Conservation (phyloP, 2,797 vertebrate species). For the Brachyalestes nurse region DNA sequence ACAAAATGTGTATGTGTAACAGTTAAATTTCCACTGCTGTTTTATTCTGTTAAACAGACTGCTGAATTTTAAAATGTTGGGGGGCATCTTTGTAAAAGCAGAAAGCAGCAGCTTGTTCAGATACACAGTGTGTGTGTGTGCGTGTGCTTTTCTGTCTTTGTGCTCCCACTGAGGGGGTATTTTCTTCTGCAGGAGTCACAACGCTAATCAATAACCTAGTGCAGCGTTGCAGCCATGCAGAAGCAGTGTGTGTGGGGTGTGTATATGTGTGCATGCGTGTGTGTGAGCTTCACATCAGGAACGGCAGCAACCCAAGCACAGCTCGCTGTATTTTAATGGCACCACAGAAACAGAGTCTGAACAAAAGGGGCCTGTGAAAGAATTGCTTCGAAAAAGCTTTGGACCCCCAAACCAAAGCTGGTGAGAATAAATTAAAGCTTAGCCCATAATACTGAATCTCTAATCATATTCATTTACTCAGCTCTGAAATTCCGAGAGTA, state of each 20-base stretch:
- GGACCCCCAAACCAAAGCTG: neutral
- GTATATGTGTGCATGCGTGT: slow-evolving; percentile 20
- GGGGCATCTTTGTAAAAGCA: slow-evolving; percentile 8
- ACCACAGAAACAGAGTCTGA: slow-evolving; percentile 25
- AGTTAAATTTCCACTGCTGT: neutral
- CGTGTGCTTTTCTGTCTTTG: slow-evolving; percentile 58
- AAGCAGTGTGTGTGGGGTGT: slow-evolving; percentile 23
- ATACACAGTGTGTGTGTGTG: slow-evolving; percentile 18
- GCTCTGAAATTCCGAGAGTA: neutral
- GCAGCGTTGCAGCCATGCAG: slow-evolving; percentile 64
- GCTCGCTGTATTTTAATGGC: slow-evolving; percentile 6
- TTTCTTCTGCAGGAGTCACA: slow-evolving; percentile 67
- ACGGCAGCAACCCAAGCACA: neutral
- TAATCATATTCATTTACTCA: neutral
- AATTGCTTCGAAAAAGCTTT: neutral
- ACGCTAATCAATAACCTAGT: slow-evolving; percentile 71
- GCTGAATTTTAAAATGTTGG: neutral
- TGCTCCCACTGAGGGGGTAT: slow-evolving; percentile 64
- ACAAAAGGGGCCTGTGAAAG: slow-evolving; percentile 16
- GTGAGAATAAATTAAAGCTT: neutral
- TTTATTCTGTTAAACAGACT: neutral
- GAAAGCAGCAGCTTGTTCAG: slow-evolving; percentile 10
- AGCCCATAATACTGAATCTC: neutral
- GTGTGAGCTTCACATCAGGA: slow-evolving; percentile 14
- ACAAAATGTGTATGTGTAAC: neutral